Base-by-base conservation (phyloP, 37 sponge, comb jelly and placozoan species). In the Theonella swinhoei region DNA sequence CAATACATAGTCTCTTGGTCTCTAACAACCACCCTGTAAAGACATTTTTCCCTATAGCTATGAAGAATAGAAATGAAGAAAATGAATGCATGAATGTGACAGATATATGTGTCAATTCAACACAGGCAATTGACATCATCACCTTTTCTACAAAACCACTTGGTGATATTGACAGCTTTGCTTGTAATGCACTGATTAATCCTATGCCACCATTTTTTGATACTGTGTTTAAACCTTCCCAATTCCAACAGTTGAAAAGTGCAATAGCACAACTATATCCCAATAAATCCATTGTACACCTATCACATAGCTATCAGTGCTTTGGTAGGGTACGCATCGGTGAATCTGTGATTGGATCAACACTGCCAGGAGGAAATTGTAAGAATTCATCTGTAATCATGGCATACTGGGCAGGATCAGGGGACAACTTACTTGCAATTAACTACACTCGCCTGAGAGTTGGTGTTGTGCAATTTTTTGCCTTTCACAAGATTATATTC, bases 401-500 rank as follows among this genome's bases (percentile, higher is more conserved):
- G 32, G 80, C 80, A 26, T 77, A 66, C 31, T 83, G 89, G 84
- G 84, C 84, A 66, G 43, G 63, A 22, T 37, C 3, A 1, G 74
- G 67, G 22, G 24, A 36, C 29, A 34, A 0, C 31, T 26, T 75
- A 28, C 14, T 11, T 7, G 28, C 1, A 25, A 68, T 68, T 58
- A 76, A 79, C 65, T 87, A 47, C 28, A 19, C 59, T 2, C 36
- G 33, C 1, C 3, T 35, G 36, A 36, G 75, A 4, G 64, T 82
- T 24, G 88, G 83, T 0, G 24, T 64, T 54, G 70, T 88, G 17
- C 88, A 82, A 40, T 76, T 77, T 42, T 88, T 62, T 75, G 3
- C 82, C 3, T 39, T 19, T 1, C 84, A 84, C 23, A 47, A 7
- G 41, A 68, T 77, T 34, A 14, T 14, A 47, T 47, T 17, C 54